Percentiles rank a stretch among this genome's conserved stretches.
These are phyloP conservation scores for Tanytarsus gracilentus DNA, from an alignment of 2,888 invertebrate genomes.

Conservation along the genomic window DNA sequence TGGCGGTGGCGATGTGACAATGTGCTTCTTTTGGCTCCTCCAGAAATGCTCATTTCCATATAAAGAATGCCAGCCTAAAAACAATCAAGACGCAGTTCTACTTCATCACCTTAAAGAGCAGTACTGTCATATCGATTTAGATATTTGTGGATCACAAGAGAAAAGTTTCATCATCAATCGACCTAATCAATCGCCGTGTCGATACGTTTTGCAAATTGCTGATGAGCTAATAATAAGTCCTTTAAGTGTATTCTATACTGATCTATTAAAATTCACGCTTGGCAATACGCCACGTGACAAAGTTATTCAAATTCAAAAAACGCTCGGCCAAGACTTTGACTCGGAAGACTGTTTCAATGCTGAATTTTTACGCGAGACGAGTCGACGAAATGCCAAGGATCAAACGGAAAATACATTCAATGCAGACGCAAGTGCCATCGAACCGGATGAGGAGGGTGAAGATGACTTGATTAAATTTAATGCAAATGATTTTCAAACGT, in stretches of 20 bases:
- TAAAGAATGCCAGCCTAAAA: conserved; percentile 63
- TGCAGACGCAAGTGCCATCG: conserved; percentile 41
- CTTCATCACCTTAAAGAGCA: conserved; percentile 79
- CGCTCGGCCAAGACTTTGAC: conserved; percentile 58
- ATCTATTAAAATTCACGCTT: conserved; percentile 49
- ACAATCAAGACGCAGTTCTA: conserved; percentile 67
- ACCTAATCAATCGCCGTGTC: conserved; percentile 56
- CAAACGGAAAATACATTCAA: conserved; percentile 16
- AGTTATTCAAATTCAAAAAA: conserved; percentile 60
- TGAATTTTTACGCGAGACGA: conserved; percentile 81
- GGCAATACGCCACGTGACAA: conserved; percentile 69
- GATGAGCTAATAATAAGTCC: conserved; percentile 92
- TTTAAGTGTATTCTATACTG: conserved; percentile 77
- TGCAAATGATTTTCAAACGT: conserved; percentile 59
- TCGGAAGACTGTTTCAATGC: conserved; percentile 92
- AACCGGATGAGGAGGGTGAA: conserved; percentile 61
- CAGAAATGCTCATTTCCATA: conserved; percentile 88
- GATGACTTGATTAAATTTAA: conserved; percentile 46
- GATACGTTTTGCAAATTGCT: conserved; percentile 60
- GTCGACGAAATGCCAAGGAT: conserved; percentile 46
- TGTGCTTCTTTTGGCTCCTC: conserved; percentile 78
- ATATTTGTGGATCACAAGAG: conserved; percentile 80
- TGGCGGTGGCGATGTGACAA: conserved; percentile 86
- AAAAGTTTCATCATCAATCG: conserved; percentile 67
- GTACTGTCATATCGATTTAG: conserved; percentile 83